Conservation (phyloP, 2,797 vertebrate species). For the Tamandua tetradactyla region DNA sequence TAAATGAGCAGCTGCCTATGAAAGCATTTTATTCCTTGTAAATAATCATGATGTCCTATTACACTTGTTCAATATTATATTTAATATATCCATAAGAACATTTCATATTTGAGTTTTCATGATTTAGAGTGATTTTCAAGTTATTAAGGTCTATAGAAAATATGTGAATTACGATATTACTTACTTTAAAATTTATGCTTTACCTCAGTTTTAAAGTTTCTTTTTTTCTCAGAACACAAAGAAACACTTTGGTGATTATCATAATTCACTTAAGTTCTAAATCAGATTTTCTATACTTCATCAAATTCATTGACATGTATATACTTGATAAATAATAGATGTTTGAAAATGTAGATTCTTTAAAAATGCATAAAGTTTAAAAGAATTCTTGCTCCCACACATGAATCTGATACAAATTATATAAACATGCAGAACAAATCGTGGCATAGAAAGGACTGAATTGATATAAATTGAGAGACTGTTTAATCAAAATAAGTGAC, state of each 20-base stretch:
- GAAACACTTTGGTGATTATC: constrained; percentile 1
- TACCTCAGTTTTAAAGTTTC: background rate
- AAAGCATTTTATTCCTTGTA: constrained; percentile 2
- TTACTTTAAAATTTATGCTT: background rate
- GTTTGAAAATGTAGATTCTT: background rate
- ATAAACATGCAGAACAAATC: background rate
- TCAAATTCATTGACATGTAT: background rate
- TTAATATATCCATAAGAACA: background rate
- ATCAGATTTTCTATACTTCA: background rate
- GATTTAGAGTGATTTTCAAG: background rate
- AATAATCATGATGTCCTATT: background rate
- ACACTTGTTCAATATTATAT: background rate
- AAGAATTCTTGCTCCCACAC: background rate
- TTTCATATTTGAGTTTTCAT: background rate
- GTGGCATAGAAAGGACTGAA: background rate
- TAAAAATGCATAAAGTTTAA: constrained; percentile 7
- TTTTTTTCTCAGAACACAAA: constrained; percentile 33
- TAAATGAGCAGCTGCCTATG: background rate
- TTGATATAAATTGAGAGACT: background rate
- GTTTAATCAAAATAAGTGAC: background rate
- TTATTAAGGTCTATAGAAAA: background rate
- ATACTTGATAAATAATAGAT: background rate
- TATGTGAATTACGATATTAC: background rate
- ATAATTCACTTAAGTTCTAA: constrained; percentile 39
- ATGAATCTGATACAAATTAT: background rate